phyloP scores from a whole-genome alignment of 2,797 vertebrate genomes.

The Acipenser oxyrinchus region DNA sequence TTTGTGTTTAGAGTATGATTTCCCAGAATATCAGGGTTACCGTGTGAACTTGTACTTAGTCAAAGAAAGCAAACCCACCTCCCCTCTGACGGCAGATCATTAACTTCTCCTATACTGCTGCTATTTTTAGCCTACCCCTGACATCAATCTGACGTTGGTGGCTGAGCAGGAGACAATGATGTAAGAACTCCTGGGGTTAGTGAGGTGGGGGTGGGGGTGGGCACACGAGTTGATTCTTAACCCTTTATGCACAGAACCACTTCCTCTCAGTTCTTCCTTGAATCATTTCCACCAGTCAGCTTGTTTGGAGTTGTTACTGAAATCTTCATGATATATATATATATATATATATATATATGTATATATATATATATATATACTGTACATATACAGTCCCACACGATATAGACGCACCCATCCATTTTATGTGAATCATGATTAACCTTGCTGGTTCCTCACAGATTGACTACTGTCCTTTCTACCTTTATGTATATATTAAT shows the following conservation, averaged over 20 bases:
- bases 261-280: neutral
- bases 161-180: slow-evolving; percentile 15
- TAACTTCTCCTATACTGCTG: slow-evolving; percentile 17
- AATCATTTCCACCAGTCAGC: neutral
- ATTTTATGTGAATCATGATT: too few relatives aligned
- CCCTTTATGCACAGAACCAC: neutral
- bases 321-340: too few relatives aligned
- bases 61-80: neutral
- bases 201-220: slow-evolving; percentile 2
- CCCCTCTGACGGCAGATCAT: slow-evolving; percentile 18
- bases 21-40: neutral
- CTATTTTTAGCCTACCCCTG: slow-evolving; percentile 27
- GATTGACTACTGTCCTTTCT: too few relatives aligned
- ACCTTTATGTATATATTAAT: too few relatives aligned
- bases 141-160: slow-evolving; percentile 24
- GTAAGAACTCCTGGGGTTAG: slow-evolving; percentile 12
- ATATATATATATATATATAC: too few relatives aligned
- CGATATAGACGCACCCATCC: too few relatives aligned
- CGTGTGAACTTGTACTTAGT: slow-evolving; percentile 9
- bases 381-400: too few relatives aligned
- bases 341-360: too few relatives aligned
- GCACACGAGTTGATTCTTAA: neutral
- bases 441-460: too few relatives aligned
- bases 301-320: too few relatives aligned
- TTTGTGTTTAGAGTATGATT: neutral